Evolutionary conservation across 2,888 invertebrate species (phyloP), one percentile per base, ranked within the genome.

Genomic region (Microdon myrmicae): DNA sequence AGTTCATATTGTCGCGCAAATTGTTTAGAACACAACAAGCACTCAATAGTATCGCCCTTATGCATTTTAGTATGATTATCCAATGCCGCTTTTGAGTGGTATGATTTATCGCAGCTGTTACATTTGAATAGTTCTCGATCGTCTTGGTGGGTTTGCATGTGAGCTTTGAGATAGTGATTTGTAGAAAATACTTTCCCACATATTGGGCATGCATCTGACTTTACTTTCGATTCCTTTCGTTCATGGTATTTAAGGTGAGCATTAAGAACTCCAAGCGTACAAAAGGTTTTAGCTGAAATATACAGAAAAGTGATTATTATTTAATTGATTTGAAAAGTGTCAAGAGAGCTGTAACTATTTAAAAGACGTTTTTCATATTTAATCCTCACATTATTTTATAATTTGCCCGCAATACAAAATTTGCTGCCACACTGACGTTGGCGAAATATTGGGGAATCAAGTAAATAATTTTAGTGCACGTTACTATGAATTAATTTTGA

Each of bases 131-230:
- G 31, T 35, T 69, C 56, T 4, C 70, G 69, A 12, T 67, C 55
- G 16, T 69, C 68, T 14, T 53, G 51, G 54, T 72, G 71, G 7
- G 68, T 68, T 3, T 68, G 59, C 67, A 71, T 67, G 39, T 72
- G 71, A 4, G 64, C 35, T 9, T 68, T 68, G 1, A 72, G 43
- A 39, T 70, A 70, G 35, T 69, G 67, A 31, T 71, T 68, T 6
- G 70, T 69, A 2, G 71, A 69, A 49, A 72, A 72, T 10, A 67
- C 55, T 41, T 71, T 70, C n/a, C 64, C 67, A 48, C 71, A 72
- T 23, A 70, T 67, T 55, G 59, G 39, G 41, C 71, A 72, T 14
- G 68, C 68, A 34, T 71, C 70, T 14, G 69, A 69, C 34, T 69
- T 70, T 1, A 58, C 32, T 35, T 66, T 68, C 7, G 53, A 53